Evolutionary conservation across 2,888 invertebrate genomes (phyloP).

Genomic region (Mycalesis mineus): DNA sequence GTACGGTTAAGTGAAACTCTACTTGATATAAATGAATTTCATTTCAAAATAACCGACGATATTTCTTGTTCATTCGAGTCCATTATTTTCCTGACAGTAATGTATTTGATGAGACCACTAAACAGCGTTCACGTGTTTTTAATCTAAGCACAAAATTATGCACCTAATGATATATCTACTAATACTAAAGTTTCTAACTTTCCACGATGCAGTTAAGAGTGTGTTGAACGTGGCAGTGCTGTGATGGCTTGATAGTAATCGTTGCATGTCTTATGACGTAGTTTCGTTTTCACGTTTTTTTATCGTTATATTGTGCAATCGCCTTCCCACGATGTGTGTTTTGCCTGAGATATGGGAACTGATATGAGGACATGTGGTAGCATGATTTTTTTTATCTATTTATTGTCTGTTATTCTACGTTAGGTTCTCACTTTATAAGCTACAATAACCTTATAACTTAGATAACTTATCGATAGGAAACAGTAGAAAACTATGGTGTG

Average conservation of each 20-base stretch:
- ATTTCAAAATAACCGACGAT: too few relatives aligned
- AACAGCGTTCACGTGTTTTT: conserved; percentile 1
- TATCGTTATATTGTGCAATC: conserved; percentile 22
- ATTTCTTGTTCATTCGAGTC: too few relatives aligned
- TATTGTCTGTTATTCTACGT: not conserved
- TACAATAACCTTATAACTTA: not conserved
- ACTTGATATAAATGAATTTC: too few relatives aligned
- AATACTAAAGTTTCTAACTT: conserved; percentile 19
- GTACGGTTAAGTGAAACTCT: too few relatives aligned
- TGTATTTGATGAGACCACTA: not conserved
- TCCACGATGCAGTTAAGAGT: conserved; percentile 13
- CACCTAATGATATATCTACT: conserved; percentile 17
- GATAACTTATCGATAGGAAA: not conserved
- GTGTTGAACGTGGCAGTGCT: conserved; percentile 5
- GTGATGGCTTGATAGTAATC: conserved; percentile 14
- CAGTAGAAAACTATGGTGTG: not conserved
- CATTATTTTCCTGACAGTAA: too few relatives aligned
- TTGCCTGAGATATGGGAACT: conserved; percentile 11
- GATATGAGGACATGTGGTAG: not conserved
- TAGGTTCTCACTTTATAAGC: not conserved
- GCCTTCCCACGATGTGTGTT: conserved; percentile 28
- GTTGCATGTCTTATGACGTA: conserved; percentile 23
- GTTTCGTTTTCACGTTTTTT: conserved; percentile 26
- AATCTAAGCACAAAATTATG: conserved; percentile 13
- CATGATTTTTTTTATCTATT: not conserved